Evolutionary conservation across 2,888 invertebrate genomes (phyloP).

Genomic region (Erynnis tages): DNA sequence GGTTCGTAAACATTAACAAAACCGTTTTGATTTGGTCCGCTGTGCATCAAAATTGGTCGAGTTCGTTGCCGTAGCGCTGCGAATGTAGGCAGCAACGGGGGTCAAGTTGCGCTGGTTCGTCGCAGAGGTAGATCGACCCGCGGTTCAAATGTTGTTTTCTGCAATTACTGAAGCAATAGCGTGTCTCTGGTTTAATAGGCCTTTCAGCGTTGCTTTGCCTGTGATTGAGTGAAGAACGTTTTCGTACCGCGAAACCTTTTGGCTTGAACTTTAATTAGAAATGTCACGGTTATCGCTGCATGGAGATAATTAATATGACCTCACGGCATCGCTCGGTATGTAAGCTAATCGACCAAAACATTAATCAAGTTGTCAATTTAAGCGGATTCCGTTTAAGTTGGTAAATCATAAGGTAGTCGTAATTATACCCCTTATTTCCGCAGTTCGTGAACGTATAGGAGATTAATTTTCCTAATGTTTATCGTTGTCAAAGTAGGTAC

Average conservation of each 20-base stretch:
- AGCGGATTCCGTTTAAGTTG: constrained; percentile 3
- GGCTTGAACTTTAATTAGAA: constrained; percentile 29
- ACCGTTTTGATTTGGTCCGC: constrained; percentile 47
- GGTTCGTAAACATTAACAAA: constrained; percentile 61
- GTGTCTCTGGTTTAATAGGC: constrained; percentile 70
- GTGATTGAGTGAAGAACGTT: constrained; percentile 40
- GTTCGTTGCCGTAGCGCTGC: neutral
- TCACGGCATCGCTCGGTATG: constrained; percentile 15
- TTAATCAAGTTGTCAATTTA: constrained; percentile 13
- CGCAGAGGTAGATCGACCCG: constrained; percentile 60
- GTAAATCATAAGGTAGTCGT: too few relatives aligned
- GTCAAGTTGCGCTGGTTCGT: constrained; percentile 44
- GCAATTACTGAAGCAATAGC: constrained; percentile 70
- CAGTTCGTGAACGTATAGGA: too few relatives aligned
- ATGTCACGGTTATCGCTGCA: constrained; percentile 25
- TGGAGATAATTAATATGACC: constrained; percentile 27
- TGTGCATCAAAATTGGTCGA: constrained; percentile 11
- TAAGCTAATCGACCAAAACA: constrained; percentile 14
- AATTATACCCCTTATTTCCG: too few relatives aligned
- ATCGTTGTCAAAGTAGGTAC: too few relatives aligned
- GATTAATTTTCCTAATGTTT: too few relatives aligned
- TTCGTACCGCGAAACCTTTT: constrained; percentile 36
- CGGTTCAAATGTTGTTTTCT: constrained; percentile 75
- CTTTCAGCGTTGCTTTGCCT: constrained; percentile 60
- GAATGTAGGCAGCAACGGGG: constrained; percentile 35